A percentile compares a stretch with the other conserved stretches of the same genome.
Conservation (phyloP, 2,888 invertebrate species). For the Meiosimyza decipiens region DNA sequence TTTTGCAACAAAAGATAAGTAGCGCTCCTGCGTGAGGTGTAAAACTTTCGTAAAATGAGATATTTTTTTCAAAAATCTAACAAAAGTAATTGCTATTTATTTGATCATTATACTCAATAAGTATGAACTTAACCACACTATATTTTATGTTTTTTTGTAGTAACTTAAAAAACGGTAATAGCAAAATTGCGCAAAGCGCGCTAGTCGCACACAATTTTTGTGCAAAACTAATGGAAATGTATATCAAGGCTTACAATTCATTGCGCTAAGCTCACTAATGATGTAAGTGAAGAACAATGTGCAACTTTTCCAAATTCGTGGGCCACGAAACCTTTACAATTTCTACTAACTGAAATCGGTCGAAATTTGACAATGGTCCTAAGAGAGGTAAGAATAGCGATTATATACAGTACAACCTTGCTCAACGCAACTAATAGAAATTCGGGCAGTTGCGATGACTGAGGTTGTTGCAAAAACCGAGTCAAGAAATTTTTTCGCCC, state of each 20-base stretch:
- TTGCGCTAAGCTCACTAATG: conserved; percentile 26
- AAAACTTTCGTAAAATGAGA: too few relatives aligned
- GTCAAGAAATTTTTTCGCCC: too few relatives aligned
- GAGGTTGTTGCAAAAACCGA: too few relatives aligned
- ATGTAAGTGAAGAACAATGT: background rate
- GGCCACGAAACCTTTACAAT: conserved; percentile 46
- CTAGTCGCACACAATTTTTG: conserved; percentile 11
- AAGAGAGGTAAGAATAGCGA: conserved; percentile 35
- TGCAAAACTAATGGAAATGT: conserved; percentile 52
- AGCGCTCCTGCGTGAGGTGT: too few relatives aligned
- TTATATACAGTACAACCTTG: too few relatives aligned
- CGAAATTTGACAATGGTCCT: conserved; percentile 41
- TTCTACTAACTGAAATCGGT: conserved; percentile 44
- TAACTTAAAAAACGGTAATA: background rate
- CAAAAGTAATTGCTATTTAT: background rate
- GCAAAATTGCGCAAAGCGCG: background rate
- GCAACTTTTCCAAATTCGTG: conserved; percentile 40
- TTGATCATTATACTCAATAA: background rate
- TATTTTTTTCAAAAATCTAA: too few relatives aligned
- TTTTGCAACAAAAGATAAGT: too few relatives aligned
- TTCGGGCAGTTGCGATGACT: too few relatives aligned
- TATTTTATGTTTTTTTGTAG: conserved; percentile 28
- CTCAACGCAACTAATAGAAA: too few relatives aligned
- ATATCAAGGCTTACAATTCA: conserved; percentile 47
- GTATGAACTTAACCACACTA: background rate